These are phyloP conservation scores for Clistopyga incitator DNA, from an alignment of 2,888 invertebrate species.

Conservation along the genomic window DNA sequence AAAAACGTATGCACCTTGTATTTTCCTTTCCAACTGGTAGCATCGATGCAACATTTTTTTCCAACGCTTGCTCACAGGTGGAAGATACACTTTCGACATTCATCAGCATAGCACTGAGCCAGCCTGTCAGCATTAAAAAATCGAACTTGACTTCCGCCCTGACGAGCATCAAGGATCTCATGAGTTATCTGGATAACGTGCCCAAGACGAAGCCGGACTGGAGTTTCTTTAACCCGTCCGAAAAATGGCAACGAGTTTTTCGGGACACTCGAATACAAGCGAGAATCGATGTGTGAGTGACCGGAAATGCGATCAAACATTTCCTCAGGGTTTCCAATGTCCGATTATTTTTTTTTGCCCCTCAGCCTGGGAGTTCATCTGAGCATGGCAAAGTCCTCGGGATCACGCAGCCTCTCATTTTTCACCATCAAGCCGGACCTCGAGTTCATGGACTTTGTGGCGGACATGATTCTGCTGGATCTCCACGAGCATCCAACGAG, in stretches of 20 bases:
- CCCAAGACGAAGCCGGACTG: slow-evolving; percentile 71
- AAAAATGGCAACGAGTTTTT: slow-evolving; percentile 72
- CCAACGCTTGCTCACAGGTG: slow-evolving; percentile 68
- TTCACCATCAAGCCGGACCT: slow-evolving; percentile 75
- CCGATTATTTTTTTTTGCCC: slow-evolving; percentile 3
- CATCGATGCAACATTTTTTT: background rate
- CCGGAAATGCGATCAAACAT: background rate
- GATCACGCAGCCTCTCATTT: slow-evolving; percentile 74
- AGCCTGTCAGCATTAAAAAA: slow-evolving; percentile 72
- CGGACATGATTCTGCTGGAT: slow-evolving; percentile 72
- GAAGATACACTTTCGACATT: slow-evolving; percentile 75
- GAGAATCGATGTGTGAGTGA: slow-evolving; percentile 74
- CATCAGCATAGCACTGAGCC: slow-evolving; percentile 72
- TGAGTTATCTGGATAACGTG: slow-evolving; percentile 72
- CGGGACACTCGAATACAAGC: slow-evolving; percentile 68
- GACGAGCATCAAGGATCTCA: slow-evolving; percentile 71
- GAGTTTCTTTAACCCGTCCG: slow-evolving; percentile 68
- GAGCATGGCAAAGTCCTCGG: slow-evolving; percentile 75
- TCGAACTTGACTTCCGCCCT: slow-evolving; percentile 77
- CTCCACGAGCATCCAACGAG: slow-evolving; percentile 71
- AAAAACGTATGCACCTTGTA: slow-evolving; percentile 71
- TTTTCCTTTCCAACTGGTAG: background rate
- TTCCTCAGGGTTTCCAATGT: background rate
- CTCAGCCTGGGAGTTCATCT: slow-evolving; percentile 77
- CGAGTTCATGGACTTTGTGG: slow-evolving; percentile 76